Base-by-base conservation (phyloP, 2,113 vertebrate species). In the Barbus barbus region DNA sequence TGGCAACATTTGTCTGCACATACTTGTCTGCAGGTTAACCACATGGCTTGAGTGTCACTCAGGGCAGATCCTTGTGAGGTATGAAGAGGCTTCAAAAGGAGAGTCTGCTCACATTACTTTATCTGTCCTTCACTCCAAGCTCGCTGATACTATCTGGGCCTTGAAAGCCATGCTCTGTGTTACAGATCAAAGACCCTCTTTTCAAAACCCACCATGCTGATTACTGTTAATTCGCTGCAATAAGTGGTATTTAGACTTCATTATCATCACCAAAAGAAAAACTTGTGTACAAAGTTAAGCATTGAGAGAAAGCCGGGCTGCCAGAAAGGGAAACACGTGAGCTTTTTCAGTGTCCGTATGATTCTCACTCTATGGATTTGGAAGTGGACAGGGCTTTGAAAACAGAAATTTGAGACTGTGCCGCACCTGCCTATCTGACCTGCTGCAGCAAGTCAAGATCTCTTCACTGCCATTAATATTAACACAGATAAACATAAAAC, bases 401-500 rank as follows among this genome's bases (percentile, higher is more conserved):
- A 93, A 89, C 92, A 87, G 84, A 84, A 88, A 87, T 74, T 90
- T 90, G 88, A 87, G 91, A 83, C 87, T 58, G 83, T 88, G 90
- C 88, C 90, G 76, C 93, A 93, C 91, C 93, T 93, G 93, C 92
- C 91, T 85, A 86, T 89, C 87, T 89, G 92, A 92, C 92, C 93
- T n/a, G 78, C 88, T 78, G 48, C 88, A 89, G 89, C 90, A 87
- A 88, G 90, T 86, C 91, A 69, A 78, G 88, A 91, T 90, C 88
- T 88, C 89, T 90, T 85, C 71, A 82, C 91, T 89, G 88, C 85
- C 91, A 91, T 91, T 92, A 93, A 92, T 93, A 78, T 76, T 78
- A 93, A 91, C 89, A 88, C 88, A 91, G 89, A 94, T 91, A 93
- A 94, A 94, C 92, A 93, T 93, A 91, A 93, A 93, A 91, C 91